A percentile compares a stretch with the other conserved stretches of the same genome.
phyloP scores from a whole-genome alignment of 2,888 invertebrate genomes.

The Cosmopolites sordidus region DNA sequence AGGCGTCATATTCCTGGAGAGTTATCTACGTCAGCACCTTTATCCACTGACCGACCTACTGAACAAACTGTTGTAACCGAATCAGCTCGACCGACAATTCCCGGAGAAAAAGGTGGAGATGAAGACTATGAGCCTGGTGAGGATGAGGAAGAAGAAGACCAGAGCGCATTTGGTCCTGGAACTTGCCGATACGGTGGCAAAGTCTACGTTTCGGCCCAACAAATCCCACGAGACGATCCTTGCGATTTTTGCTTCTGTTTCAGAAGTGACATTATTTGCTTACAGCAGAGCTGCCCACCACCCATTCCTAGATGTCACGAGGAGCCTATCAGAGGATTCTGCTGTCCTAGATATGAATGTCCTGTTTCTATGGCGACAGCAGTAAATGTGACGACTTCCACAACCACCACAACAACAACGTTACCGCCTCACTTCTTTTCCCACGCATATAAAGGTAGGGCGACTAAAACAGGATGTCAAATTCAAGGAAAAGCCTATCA shows the following conservation, averaged over 20 bases:
- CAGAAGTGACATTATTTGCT: slow-evolving; percentile 90
- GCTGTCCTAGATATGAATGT: slow-evolving; percentile 91
- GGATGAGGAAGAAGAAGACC: slow-evolving; percentile 73
- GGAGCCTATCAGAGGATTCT: slow-evolving; percentile 89
- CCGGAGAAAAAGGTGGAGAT: slow-evolving; percentile 39
- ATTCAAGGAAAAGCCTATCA: slow-evolving; percentile 79
- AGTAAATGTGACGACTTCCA: slow-evolving; percentile 79
- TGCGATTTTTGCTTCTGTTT: slow-evolving; percentile 98
- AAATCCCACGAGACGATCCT: slow-evolving; percentile 90
- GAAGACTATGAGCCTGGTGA: slow-evolving; percentile 45
- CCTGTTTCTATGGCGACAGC: slow-evolving; percentile 83
- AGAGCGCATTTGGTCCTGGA: slow-evolving; percentile 76
- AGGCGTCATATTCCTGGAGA: slow-evolving; percentile 35
- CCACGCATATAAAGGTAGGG: slow-evolving; percentile 72
- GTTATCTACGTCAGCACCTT: slow-evolving; percentile 38
- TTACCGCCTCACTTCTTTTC: slow-evolving; percentile 79
- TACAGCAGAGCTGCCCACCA: slow-evolving; percentile 93
- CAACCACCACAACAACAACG: slow-evolving; percentile 81
- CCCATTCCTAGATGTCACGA: slow-evolving; percentile 89
- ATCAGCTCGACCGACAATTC: slow-evolving; percentile 29
- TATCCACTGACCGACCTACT: slow-evolving; percentile 23
- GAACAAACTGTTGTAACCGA: slow-evolving; percentile 19
- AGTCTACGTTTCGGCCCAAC: slow-evolving; percentile 90
- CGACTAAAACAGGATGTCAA: slow-evolving; percentile 75
- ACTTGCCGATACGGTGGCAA: slow-evolving; percentile 90